Base-by-base conservation (phyloP, 2,797 vertebrate genomes). In the Heliangelus exortis region DNA sequence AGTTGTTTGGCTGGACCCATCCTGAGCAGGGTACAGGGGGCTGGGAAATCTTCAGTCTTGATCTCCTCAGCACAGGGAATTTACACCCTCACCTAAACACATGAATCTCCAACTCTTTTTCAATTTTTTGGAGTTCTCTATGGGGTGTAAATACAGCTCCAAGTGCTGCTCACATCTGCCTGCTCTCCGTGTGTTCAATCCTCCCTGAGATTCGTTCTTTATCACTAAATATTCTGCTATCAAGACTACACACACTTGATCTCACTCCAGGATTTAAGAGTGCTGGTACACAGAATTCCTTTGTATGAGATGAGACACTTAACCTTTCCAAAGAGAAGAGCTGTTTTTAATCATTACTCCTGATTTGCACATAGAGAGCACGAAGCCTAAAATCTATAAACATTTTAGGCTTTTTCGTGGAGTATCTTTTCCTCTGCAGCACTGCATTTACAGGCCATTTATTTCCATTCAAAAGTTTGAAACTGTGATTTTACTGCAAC, bases 291-390 rank as follows among this genome's bases (percentile, higher is more conserved):
- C 39, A 74, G 74, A 79, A 74, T 89, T 96, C 77, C 90, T 97
- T 96, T 90, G 79, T 95, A 81, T 41, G 78, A 96, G 81, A 94
- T 73, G 95, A 96, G 93, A 92, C 80, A 95, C 87, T 97, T 96
- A 88, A 93, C 82, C 90, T 93, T 97, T 96, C 54, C 79, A 59
- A 87, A 89, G 92, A 95, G 95, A 66, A 33, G 39, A 76, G 84
- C 57, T 67, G 58, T 36, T 97, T 96, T 97, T 94, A 95, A 93
- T 97, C 74, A 79, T 93, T 90, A 71, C 80, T 93, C 79, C 89
- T 95, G 93, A 85, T 92, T 86, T 86, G 83, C 75, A 81, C 68
- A 33, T 63, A 65, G 23, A 86, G 93, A 96, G 83, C 84, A 58
- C 50, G 76, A 84, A 87, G 75, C 45, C 68, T 61, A 16, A 67